phyloP scores from a whole-genome alignment of 2,797 vertebrate genomes.

The Nannoperca australis region DNA sequence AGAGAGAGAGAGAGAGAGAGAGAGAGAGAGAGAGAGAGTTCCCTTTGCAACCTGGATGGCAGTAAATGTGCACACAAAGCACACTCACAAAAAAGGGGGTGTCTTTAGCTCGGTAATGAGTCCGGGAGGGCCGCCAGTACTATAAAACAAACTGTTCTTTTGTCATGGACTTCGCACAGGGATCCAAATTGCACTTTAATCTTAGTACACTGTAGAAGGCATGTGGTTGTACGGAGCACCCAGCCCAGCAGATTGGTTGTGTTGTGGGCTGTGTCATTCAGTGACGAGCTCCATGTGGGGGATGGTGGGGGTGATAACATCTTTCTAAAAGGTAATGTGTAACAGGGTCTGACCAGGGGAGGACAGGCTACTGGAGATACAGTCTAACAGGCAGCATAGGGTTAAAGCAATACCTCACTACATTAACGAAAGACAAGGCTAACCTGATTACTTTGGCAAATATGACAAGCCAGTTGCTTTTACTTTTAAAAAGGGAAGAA shows the following conservation, averaged over 20 bases:
- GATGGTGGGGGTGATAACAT: slow-evolving; percentile 74
- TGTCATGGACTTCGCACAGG: slow-evolving; percentile 76
- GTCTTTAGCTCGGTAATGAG: slow-evolving; percentile 68
- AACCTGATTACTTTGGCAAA: slow-evolving; percentile 26
- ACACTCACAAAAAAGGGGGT: slow-evolving; percentile 59
- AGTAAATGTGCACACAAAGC: slow-evolving; percentile 57
- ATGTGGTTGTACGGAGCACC: slow-evolving; percentile 57
- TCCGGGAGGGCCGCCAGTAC: slow-evolving; percentile 63
- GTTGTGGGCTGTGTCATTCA: slow-evolving; percentile 75
- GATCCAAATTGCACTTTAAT: slow-evolving; percentile 74
- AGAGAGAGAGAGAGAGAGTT: no score
- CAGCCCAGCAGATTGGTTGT: slow-evolving; percentile 64
- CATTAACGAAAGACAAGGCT: slow-evolving; percentile 40
- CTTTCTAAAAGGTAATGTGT: slow-evolving; percentile 80
- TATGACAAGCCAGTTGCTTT: slow-evolving; percentile 4
- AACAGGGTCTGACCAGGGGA: slow-evolving; percentile 69
- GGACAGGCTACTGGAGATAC: slow-evolving; percentile 57
- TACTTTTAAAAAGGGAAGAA: neutral
- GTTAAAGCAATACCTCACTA: slow-evolving; percentile 53
- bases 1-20: no score
- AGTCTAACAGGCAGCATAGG: slow-evolving; percentile 41
- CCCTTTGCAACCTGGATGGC: slow-evolving; percentile 57
- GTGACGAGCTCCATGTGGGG: slow-evolving; percentile 75
- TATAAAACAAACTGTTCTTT: slow-evolving; percentile 78
- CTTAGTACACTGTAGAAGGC: slow-evolving; percentile 50